Evolutionary conservation across 2,888 invertebrate species (phyloP).

Genomic region (Melanchra persicariae): DNA sequence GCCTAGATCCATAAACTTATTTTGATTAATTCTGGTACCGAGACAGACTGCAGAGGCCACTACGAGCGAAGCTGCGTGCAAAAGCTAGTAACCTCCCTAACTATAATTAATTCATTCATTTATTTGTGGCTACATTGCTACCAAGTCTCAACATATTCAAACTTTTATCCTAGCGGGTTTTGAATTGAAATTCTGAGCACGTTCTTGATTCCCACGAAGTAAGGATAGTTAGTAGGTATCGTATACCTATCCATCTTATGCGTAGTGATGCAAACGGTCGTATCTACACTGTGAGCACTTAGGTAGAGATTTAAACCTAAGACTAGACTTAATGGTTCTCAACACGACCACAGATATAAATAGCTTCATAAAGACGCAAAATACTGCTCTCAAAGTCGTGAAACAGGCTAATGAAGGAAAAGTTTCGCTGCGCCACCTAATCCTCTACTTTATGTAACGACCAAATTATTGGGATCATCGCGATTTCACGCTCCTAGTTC

Average conservation of each 20-base stretch:
- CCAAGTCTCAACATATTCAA: not conserved
- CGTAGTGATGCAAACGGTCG: not conserved
- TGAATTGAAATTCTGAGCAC: not conserved
- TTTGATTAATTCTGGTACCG: too few relatives aligned
- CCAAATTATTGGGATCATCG: too few relatives aligned
- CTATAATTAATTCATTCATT: too few relatives aligned
- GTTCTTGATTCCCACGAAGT: not conserved
- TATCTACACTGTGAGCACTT: not conserved
- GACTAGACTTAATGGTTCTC: not conserved
- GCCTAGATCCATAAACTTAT: too few relatives aligned
- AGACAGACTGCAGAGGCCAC: too few relatives aligned
- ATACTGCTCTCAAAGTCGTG: not conserved
- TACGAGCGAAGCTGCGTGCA: too few relatives aligned
- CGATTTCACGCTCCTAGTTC: too few relatives aligned
- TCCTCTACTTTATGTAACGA: too few relatives aligned
- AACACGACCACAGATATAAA: not conserved
- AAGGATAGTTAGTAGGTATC: not conserved
- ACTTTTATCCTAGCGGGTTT: not conserved
- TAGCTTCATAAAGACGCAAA: not conserved
- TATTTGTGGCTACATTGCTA: not conserved
- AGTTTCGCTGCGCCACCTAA: too few relatives aligned
- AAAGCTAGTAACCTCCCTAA: too few relatives aligned
- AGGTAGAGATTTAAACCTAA: not conserved
- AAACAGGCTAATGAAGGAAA: too few relatives aligned
- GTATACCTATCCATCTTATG: too few relatives aligned